Conservation (phyloP, 1,140 invertebrate species). For the Dendroctonus valens region DNA sequence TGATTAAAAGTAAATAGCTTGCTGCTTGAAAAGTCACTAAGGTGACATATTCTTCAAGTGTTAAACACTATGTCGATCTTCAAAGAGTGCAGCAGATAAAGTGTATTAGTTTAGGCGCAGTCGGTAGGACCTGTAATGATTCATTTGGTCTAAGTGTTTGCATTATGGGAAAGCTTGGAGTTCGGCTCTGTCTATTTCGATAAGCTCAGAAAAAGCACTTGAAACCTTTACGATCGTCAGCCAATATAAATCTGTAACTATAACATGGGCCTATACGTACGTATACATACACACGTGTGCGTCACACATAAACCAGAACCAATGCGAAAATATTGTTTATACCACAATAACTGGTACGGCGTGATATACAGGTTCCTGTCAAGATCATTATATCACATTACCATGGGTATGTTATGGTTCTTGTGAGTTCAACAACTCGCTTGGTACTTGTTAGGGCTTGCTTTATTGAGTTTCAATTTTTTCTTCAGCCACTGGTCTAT, state of each 20-base stretch:
- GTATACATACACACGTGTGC: conserved; percentile 8
- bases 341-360: conserved; percentile 14
- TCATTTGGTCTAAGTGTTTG: not conserved
- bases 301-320: conserved; percentile 22
- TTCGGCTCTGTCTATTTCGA: conserved; percentile 2
- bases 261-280: conserved; percentile 4
- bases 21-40: no score
- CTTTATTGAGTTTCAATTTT: no score
- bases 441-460: not conserved
- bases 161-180: not conserved
- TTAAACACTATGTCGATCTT: not conserved
- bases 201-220: conserved; percentile 1
- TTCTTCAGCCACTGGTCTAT: no score
- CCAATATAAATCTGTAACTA: conserved; percentile 23
- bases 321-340: conserved; percentile 25
- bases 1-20: no score
- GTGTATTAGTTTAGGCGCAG: not conserved
- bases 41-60: not conserved
- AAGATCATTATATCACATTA: conserved; percentile 14
- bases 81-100: not conserved
- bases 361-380: conserved; percentile 8
- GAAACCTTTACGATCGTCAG: conserved; percentile 16
- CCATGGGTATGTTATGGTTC: conserved; percentile 10
- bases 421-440: conserved; percentile 5
- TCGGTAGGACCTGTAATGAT: not conserved